A percentile compares a stretch with the other conserved stretches of the same genome.
Conservation (phyloP, 2,113 vertebrate genomes). For the Noturus placidus region DNA sequence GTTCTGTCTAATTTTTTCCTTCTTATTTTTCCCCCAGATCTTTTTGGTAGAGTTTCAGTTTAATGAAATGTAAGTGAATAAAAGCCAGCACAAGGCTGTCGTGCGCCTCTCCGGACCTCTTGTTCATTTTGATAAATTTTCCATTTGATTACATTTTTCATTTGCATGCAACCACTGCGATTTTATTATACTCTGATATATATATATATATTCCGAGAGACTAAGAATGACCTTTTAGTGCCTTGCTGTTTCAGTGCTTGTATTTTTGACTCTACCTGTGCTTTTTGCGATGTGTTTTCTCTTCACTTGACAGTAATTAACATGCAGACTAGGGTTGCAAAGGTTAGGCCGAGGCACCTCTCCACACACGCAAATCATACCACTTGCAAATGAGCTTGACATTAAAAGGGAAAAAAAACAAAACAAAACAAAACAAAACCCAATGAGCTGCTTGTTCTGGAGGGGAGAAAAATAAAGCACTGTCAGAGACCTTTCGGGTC, state of each 20-base stretch:
- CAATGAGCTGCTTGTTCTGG: slow-evolving; percentile 4
- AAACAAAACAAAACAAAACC: neutral
- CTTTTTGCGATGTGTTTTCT: slow-evolving; percentile 28
- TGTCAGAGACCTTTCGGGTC: neutral
- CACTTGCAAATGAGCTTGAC: slow-evolving; percentile 42
- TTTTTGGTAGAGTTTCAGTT: slow-evolving; percentile 63
- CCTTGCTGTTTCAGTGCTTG: slow-evolving; percentile 3
- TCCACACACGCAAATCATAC: slow-evolving; percentile 59
- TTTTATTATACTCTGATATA: neutral
- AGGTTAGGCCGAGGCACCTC: slow-evolving; percentile 57
- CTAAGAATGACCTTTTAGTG: slow-evolving; percentile 26
- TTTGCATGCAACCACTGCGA: slow-evolving; percentile 26
- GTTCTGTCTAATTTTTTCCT: slow-evolving; percentile 30
- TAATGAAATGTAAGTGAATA: slow-evolving; percentile 76
- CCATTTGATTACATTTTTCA: slow-evolving; percentile 66
- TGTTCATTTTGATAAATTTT: slow-evolving; percentile 70
- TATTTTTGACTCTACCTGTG: slow-evolving; percentile 11
- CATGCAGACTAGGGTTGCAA: neutral
- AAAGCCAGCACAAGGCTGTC: slow-evolving; percentile 67
- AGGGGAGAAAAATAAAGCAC: neutral
- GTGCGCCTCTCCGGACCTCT: slow-evolving; percentile 64
- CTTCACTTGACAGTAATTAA: slow-evolving; percentile 59
- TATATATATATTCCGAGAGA: slow-evolving; percentile 6
- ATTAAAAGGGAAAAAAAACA: neutral
- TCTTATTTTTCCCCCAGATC: slow-evolving; percentile 33